Evolutionary conservation across 2,113 vertebrate genomes (phyloP).

Genomic region (Trinectes maculatus): DNA sequence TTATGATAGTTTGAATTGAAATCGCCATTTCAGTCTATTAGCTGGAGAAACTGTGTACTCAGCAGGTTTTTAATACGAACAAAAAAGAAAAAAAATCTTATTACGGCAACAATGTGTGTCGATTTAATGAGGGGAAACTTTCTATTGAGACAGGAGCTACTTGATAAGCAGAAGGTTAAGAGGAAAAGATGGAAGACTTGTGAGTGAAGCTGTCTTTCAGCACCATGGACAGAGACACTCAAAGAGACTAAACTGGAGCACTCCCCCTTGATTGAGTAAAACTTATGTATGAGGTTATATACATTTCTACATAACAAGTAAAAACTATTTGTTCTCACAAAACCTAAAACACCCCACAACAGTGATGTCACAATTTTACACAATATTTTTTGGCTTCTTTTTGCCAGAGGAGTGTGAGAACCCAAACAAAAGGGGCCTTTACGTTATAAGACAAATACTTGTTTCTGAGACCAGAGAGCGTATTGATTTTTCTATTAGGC

Average conservation of each 20-base stretch:
- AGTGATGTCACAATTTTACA: not conserved
- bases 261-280: not conserved
- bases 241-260: not conserved
- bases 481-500: too few relatives aligned
- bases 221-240: constrained; percentile 45
- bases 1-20: constrained; percentile 12
- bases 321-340: too few relatives aligned
- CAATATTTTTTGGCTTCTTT: not conserved
- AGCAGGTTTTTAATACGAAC: not conserved
- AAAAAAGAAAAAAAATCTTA: constrained; percentile 3
- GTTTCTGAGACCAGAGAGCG: not conserved
- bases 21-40: constrained; percentile 17
- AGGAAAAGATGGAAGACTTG: not conserved
- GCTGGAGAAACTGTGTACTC: constrained; percentile 1
- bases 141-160: constrained; percentile 1
- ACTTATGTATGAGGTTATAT: too few relatives aligned
- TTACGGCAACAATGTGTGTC: not conserved
- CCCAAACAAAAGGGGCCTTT: not conserved
- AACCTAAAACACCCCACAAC: too few relatives aligned
- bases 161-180: constrained; percentile 18
- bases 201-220: constrained; percentile 34
- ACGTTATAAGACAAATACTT: not conserved
- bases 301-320: too few relatives aligned
- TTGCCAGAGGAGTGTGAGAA: not conserved
- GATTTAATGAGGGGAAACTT: constrained; percentile 1